Conservation (phyloP, 2,113 vertebrate genomes). For the Chelonoidis abingdonii region DNA sequence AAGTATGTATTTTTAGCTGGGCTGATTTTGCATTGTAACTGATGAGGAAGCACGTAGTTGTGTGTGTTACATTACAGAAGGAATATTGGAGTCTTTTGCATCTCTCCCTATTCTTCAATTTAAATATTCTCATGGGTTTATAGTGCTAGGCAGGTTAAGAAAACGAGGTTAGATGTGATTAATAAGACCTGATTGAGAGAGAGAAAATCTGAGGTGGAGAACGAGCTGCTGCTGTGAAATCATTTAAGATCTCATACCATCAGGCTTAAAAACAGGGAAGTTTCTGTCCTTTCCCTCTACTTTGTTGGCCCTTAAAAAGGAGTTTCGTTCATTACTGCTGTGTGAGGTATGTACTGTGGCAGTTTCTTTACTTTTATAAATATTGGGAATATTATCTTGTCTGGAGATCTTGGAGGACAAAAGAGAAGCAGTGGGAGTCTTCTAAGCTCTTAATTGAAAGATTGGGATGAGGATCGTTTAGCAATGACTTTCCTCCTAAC, state of each 20-base stretch:
- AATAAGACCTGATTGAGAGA: not conserved
- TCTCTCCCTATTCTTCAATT: not conserved
- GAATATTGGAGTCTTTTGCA: not conserved
- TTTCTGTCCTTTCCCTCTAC: not conserved
- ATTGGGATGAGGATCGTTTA: not conserved
- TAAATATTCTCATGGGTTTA: not conserved
- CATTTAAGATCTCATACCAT: not conserved
- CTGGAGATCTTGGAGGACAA: not conserved
- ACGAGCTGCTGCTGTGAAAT: not conserved
- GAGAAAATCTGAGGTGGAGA: not conserved
- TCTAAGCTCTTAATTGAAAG: not conserved
- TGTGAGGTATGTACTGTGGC: not conserved
- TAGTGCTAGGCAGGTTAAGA: not conserved
- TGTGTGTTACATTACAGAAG: not conserved
- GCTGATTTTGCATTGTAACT: not conserved
- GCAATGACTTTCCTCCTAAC: not conserved
- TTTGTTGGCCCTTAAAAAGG: not conserved
- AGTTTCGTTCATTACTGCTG: not conserved
- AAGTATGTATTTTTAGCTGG: not conserved
- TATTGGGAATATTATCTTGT: not conserved
- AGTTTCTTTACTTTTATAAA: not conserved
- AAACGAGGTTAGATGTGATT: not conserved
- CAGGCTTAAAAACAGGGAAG: not conserved
- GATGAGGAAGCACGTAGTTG: not conserved
- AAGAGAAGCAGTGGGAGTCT: not conserved